phyloP scores from a whole-genome alignment of 2,797 vertebrate genomes.

The Macropus fuliginosus region DNA sequence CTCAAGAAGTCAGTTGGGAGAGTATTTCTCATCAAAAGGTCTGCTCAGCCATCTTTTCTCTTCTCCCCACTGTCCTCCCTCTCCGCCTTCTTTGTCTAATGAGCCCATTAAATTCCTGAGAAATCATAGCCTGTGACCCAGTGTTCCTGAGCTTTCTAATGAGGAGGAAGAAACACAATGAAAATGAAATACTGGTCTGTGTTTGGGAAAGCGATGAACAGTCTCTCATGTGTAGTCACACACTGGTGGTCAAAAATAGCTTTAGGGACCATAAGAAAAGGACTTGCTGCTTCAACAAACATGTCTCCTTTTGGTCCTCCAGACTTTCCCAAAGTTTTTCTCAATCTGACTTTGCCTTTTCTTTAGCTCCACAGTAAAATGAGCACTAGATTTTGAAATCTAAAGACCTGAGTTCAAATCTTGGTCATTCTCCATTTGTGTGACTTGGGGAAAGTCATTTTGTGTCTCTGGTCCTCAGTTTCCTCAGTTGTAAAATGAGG shows the following conservation, averaged over 20 bases:
- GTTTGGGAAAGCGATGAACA: not conserved
- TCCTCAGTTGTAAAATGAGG: not conserved
- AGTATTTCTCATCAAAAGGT: not conserved
- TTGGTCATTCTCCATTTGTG: too few species aligned
- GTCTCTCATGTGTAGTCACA: not conserved
- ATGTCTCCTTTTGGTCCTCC: not conserved
- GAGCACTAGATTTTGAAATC: not conserved
- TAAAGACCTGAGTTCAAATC: not conserved
- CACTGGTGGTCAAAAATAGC: not conserved
- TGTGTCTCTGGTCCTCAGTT: not conserved
- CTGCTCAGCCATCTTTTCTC: not conserved
- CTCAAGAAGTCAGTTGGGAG: not conserved
- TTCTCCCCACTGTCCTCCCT: not conserved
- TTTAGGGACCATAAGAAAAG: not conserved
- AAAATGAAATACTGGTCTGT: not conserved
- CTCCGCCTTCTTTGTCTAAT: not conserved
- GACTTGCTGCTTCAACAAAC: not conserved
- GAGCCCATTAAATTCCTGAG: constrained; percentile 4
- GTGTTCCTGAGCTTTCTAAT: not conserved
- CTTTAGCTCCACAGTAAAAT: fast-evolving
- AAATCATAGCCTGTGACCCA: not conserved
- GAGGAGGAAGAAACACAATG: not conserved
- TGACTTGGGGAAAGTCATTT: fast-evolving
- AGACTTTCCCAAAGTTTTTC: not conserved
- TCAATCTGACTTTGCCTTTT: not conserved